These are phyloP conservation scores for Prolemur simus DNA, from an alignment of 2,113 vertebrate species.

Conservation along the genomic window DNA sequence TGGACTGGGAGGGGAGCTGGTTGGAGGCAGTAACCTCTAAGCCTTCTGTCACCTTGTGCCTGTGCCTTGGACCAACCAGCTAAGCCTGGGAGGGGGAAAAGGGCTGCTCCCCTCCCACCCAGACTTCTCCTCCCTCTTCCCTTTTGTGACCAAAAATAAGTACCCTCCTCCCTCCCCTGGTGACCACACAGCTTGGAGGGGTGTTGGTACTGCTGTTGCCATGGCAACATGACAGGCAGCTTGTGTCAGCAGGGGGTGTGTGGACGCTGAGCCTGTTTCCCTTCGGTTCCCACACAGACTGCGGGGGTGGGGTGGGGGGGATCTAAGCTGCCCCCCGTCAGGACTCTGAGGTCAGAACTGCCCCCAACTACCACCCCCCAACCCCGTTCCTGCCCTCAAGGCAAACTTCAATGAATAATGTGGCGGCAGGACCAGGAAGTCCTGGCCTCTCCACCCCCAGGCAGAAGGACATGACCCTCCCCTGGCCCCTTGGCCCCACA, in stretches of 20 bases:
- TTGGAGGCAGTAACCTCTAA: not conserved
- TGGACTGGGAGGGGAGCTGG: not conserved
- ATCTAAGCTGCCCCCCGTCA: not conserved
- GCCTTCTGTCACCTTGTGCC: not conserved
- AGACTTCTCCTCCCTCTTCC: not conserved
- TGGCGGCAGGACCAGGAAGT: not conserved
- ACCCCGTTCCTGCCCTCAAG: not conserved
- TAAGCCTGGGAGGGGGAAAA: not conserved
- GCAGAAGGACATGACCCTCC: not conserved
- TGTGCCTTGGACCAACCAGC: not conserved
- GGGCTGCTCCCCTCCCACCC: not conserved
- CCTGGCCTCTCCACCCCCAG: not conserved
- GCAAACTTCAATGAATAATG: not conserved
- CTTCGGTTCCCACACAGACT: slow-evolving; percentile 21
- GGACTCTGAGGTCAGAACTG: not conserved
- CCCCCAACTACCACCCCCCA: not conserved
- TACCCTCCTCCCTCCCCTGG: not conserved
- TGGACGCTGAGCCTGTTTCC: not conserved
- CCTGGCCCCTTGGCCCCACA: not conserved
- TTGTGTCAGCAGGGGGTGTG: slow-evolving; percentile 29
- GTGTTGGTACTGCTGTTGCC: not conserved
- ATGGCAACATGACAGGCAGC: slow-evolving; percentile 46
- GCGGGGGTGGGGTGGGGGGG: not conserved
- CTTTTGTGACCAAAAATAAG: slow-evolving; percentile 57
- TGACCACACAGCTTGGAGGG: slow-evolving; percentile 41